A percentile compares a stretch with the other conserved stretches of the same genome.
These are phyloP conservation scores for Podarcis cretensis DNA, from an alignment of 2,113 vertebrate genomes.

Conservation along the genomic window DNA sequence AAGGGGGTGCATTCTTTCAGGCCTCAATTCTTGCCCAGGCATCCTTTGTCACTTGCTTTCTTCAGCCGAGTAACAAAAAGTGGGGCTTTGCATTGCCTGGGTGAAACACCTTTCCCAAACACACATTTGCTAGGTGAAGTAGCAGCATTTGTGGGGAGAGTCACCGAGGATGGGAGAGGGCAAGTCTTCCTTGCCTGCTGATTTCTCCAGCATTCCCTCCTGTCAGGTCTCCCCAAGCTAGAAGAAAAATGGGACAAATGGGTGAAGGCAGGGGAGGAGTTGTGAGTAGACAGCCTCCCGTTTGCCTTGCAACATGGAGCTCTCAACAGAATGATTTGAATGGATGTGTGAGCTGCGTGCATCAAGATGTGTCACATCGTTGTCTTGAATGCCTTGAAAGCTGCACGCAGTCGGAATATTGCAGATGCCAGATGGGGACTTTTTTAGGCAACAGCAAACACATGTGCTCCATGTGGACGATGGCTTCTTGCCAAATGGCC, in stretches of 20 bases:
- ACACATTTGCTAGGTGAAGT: background rate
- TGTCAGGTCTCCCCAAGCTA: background rate
- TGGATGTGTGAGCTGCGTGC: background rate
- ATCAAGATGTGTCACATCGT: background rate
- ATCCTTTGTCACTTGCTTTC: background rate
- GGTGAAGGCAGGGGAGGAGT: background rate
- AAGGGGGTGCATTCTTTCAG: background rate
- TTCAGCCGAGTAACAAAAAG: background rate
- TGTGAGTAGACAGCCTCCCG: background rate
- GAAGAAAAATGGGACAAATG: background rate
- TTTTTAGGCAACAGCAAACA: background rate
- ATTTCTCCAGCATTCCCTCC: background rate
- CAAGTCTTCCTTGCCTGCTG: background rate
- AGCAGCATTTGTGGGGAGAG: background rate
- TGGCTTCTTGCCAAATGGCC: background rate
- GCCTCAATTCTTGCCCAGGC: background rate
- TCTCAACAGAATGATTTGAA: background rate
- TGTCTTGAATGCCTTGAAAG: background rate
- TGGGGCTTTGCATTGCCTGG: too few species aligned
- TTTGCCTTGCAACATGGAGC: background rate
- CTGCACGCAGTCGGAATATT: background rate
- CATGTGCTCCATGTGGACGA: background rate
- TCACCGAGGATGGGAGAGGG: background rate
- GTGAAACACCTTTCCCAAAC: too few species aligned
- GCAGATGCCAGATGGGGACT: background rate